Percentiles rank a stretch among this genome's conserved stretches.
These are phyloP conservation scores for Phorcus lineatus DNA, from an alignment of 2,888 invertebrate genomes.

Conservation along the genomic window DNA sequence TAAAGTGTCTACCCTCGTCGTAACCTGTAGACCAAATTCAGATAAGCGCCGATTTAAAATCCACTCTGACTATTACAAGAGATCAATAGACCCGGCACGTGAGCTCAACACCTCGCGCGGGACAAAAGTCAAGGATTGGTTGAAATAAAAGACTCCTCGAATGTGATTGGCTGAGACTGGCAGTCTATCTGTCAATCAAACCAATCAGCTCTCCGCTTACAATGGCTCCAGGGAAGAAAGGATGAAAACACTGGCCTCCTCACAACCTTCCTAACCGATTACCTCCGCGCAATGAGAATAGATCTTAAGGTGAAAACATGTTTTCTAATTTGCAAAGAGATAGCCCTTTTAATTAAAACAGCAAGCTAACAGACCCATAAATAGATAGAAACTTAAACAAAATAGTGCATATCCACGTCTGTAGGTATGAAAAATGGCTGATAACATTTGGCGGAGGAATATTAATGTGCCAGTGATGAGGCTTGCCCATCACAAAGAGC, in stretches of 20 bases:
- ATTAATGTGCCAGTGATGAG: constrained; percentile 3
- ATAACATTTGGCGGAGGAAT: neutral
- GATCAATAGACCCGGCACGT: constrained; percentile 11
- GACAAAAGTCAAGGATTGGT: constrained; percentile 8
- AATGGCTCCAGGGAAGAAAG: constrained; percentile 32
- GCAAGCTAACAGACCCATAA: neutral
- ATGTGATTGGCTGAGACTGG: constrained; percentile 20
- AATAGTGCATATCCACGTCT: neutral
- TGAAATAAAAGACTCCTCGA: neutral
- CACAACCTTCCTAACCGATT: constrained; percentile 19
- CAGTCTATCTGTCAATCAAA: constrained; percentile 28
- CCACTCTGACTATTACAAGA: constrained; percentile 4
- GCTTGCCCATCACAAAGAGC: constrained; percentile 4
- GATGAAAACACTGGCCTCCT: constrained; percentile 39
- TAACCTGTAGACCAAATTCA: neutral
- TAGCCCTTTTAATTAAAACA: neutral
- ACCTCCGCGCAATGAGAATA: neutral
- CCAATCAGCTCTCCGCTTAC: constrained; percentile 30
- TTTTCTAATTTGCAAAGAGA: neutral
- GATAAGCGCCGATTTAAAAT: constrained; percentile 13
- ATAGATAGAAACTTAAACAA: neutral
- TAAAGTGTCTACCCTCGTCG: neutral
- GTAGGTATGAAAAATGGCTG: neutral
- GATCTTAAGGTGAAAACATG: neutral
- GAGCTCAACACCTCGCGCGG: constrained; percentile 13